A percentile compares a stretch with the other conserved stretches of the same genome.
Evolutionary conservation across 2,797 vertebrate genomes (phyloP).

Genomic region (Sternotherus odoratus): DNA sequence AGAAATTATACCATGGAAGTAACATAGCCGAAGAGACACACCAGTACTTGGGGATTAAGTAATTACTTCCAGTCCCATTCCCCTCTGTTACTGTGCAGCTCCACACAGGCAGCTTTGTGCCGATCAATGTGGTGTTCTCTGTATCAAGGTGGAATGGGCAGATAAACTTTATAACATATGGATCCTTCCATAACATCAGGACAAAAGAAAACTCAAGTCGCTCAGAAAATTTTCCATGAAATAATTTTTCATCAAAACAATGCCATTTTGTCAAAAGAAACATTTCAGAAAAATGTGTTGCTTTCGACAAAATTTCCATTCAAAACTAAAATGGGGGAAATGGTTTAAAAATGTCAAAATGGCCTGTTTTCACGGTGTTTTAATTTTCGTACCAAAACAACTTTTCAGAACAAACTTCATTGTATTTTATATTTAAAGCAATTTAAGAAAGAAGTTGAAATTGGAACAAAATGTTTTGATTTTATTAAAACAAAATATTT

Average conservation of each 20-base stretch:
- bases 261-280: neutral
- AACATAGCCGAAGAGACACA: neutral
- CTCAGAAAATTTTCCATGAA: neutral
- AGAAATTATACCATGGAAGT: neutral
- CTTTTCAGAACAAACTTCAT: neutral
- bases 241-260: neutral
- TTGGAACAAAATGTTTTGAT: neutral
- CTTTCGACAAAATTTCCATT: neutral
- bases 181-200: neutral
- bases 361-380: neutral
- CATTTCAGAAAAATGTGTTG: neutral
- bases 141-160: neutral
- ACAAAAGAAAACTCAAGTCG: neutral
- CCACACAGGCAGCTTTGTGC: neutral
- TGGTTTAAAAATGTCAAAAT: neutral
- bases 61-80: neutral
- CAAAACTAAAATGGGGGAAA: neutral
- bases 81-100: neutral
- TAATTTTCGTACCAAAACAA: neutral
- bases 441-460: neutral
- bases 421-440: neutral
- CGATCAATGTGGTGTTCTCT: neutral
- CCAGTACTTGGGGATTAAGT: neutral
- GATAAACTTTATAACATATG: neutral
- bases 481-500: neutral